Evolutionary conservation across 2,797 vertebrate species (phyloP), one percentile per base, ranked within the genome.

Genomic region (Esox lucius): DNA sequence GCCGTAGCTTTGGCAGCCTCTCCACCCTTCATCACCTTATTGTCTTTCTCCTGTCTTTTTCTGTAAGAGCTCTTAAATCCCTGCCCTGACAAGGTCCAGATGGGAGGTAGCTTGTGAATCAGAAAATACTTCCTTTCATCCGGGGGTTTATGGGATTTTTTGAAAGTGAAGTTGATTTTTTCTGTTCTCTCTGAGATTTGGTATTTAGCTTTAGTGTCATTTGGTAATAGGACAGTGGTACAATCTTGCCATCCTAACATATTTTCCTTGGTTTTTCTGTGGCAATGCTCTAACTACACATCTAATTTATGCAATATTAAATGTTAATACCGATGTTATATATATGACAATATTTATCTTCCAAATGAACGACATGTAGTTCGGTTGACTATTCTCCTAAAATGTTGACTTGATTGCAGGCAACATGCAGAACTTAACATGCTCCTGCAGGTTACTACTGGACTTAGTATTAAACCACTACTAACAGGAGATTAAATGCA

Each of bases 241-340:
- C 5, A 51, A 53, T 53, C 49, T 53, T 53, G 49, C 49, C 49
- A n/a, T 53, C 5, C 49, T 53, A 53, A 53, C 4, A 15, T 51
- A 1, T 53, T n/a, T 53, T 7, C 49, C 49, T 53, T 7, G 6
- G 49, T 17, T 5, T 51, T 17, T 16, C 15, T 17, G 11, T 62
- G 12, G 24, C 42, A 69, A 95, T 96, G 93, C 90, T 96, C 95
- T 94, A 95, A 94, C 94, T 94, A 94, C 93, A 93, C 93, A 96
- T 97, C 95, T 96, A 96, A 98, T 98, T 96, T 95, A 95, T 93
- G 92, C 93, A 96, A 94, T 94, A 97, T 97, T 92, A 97, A 97
- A 97, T 96, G 97, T 98, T 96, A 95, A 96, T 94, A 94, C 92
- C 93, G 92, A 94, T 94, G 94, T 95, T 95, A 97, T 98, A 96